Evolutionary conservation across 2,888 invertebrate species (phyloP).

Genomic region (Lepidocyrtinus sp.): DNA sequence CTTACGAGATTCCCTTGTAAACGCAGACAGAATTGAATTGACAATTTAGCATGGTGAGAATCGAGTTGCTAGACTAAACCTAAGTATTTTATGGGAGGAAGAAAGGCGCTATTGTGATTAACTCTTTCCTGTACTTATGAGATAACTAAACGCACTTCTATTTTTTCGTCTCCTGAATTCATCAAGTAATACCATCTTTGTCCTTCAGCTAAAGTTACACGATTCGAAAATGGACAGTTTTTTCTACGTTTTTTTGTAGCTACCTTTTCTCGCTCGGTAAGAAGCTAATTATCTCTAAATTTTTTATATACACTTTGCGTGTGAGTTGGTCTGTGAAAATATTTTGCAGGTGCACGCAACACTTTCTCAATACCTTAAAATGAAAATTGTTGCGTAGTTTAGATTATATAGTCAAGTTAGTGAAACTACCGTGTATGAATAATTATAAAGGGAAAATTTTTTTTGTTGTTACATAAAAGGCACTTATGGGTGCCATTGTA

Average conservation of each 20-base stretch:
- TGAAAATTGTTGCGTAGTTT: not conserved
- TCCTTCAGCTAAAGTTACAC: not conserved
- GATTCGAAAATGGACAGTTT: not conserved
- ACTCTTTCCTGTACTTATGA: too few relatives aligned
- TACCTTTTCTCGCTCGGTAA: not conserved
- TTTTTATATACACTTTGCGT: not conserved
- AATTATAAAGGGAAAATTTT: not conserved
- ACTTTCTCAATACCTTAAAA: not conserved
- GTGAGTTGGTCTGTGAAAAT: not conserved
- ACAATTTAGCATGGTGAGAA: too few relatives aligned
- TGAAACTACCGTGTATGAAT: not conserved
- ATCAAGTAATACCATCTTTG: not conserved
- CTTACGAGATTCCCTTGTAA: too few relatives aligned
- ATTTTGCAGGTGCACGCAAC: not conserved
- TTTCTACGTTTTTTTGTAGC: not conserved
- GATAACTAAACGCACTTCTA: too few relatives aligned
- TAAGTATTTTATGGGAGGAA: too few relatives aligned
- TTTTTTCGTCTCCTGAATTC: too few relatives aligned
- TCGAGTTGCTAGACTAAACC: too few relatives aligned
- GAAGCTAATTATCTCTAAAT: not conserved
- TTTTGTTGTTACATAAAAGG: not conserved
- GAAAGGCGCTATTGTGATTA: too few relatives aligned
- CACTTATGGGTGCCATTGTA: not conserved
- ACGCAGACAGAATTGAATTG: too few relatives aligned
- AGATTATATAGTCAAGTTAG: not conserved